Conservation (phyloP, 2,888 invertebrate genomes). For the Trisateles emortualis region DNA sequence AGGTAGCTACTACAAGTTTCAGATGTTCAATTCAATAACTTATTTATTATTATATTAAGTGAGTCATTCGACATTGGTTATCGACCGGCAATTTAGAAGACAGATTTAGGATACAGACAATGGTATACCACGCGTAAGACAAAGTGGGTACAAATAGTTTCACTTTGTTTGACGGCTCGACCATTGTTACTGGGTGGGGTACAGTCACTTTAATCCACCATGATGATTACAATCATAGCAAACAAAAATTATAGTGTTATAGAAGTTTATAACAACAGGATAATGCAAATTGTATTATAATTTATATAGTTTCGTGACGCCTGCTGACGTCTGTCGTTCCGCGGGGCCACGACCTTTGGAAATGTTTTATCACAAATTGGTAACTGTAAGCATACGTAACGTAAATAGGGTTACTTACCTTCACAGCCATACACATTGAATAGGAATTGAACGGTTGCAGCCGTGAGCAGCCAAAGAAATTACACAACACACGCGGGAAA, state of each 20-base stretch:
- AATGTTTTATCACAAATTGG: slow-evolving; percentile 20
- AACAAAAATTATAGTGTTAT: slow-evolving; percentile 11
- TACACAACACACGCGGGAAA: slow-evolving; percentile 82
- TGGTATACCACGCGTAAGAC: slow-evolving; percentile 32
- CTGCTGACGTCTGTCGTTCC: slow-evolving; percentile 69
- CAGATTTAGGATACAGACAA: slow-evolving; percentile 42
- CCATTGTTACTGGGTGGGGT: slow-evolving; percentile 27
- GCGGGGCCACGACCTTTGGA: slow-evolving; percentile 73
- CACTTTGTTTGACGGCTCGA: slow-evolving; percentile 5
- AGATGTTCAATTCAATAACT: slow-evolving; percentile 26
- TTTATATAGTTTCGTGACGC: slow-evolving; percentile 67
- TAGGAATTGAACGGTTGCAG: slow-evolving; percentile 88
- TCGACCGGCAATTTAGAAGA: slow-evolving; percentile 40
- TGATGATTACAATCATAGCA: background rate
- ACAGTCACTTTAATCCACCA: background rate
- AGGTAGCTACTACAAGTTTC: slow-evolving; percentile 13
- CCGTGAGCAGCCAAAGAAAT: slow-evolving; percentile 84
- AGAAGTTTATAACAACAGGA: slow-evolving; percentile 42
- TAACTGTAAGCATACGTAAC: slow-evolving; percentile 22
- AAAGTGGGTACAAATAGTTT: slow-evolving; percentile 21
- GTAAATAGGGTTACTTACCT: slow-evolving; percentile 86
- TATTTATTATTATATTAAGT: slow-evolving; percentile 29
- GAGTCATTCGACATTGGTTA: slow-evolving; percentile 42
- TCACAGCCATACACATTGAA: slow-evolving; percentile 96
- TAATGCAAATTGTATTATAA: slow-evolving; percentile 55